phyloP scores from a whole-genome alignment of 1,140 invertebrate species.

The Neodiprion virginianus region DNA sequence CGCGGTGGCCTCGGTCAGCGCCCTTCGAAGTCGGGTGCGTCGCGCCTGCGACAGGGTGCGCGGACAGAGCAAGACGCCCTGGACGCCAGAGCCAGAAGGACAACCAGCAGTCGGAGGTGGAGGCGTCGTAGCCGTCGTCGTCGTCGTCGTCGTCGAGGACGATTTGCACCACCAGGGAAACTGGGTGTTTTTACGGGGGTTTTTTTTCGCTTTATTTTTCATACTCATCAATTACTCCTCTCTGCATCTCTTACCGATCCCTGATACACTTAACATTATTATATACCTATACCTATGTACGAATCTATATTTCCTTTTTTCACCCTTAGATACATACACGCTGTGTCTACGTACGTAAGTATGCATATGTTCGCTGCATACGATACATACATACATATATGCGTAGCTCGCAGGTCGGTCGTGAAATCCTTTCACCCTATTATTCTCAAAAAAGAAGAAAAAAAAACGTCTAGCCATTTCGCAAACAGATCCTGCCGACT shows the following conservation, averaged over 20 bases:
- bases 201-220: neutral
- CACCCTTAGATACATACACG: no score
- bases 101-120: constrained; percentile 39
- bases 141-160: constrained; percentile 55
- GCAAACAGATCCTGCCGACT: no score
- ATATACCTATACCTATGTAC: neutral
- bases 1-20: constrained; percentile 86
- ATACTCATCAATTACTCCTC: no score
- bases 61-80: constrained; percentile 86
- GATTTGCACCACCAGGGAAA: constrained; percentile 63
- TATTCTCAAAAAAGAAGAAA: no score
- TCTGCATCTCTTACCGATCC: no score
- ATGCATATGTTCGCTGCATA: no score
- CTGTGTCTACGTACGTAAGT: no score
- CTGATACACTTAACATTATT: neutral
- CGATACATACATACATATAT: no score
- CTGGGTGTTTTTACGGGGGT: constrained; percentile 41
- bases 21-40: constrained; percentile 79
- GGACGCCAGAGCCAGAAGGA: constrained; percentile 53
- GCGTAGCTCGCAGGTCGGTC: no score
- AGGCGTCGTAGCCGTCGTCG: constrained; percentile 52
- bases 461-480: no score
- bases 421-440: no score
- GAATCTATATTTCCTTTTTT: neutral
- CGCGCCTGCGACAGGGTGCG: constrained; percentile 86